These are phyloP conservation scores for Hyles lineata DNA, from an alignment of 2,888 invertebrate genomes.

Conservation along the genomic window DNA sequence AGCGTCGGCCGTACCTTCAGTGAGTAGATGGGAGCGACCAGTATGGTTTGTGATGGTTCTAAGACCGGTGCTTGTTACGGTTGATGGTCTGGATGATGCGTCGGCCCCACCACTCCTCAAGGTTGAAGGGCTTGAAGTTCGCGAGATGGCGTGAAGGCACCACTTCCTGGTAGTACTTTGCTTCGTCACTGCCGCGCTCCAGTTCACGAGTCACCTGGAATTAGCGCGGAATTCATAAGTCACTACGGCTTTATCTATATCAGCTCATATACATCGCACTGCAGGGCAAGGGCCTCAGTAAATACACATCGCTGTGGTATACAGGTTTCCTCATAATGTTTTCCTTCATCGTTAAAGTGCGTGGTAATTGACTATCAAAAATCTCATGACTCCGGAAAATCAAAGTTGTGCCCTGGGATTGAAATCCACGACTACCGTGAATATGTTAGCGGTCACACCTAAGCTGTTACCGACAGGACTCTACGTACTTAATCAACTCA, in stretches of 20 bases:
- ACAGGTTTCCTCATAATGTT: too few relatives aligned
- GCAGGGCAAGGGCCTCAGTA: background rate
- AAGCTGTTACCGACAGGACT: too few relatives aligned
- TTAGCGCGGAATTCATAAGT: background rate
- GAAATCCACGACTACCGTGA: too few relatives aligned
- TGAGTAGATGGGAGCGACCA: background rate
- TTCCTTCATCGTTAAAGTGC: too few relatives aligned
- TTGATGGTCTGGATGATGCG: constrained; percentile 88
- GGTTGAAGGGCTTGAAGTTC: constrained; percentile 91
- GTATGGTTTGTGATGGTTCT: constrained; percentile 37
- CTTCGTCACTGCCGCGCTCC: constrained; percentile 82
- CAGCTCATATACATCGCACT: background rate
- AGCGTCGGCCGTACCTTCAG: constrained; percentile 16
- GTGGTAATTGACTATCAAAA: too few relatives aligned
- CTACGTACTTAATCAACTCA: too few relatives aligned
- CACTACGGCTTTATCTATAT: background rate
- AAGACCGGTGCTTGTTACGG: constrained; percentile 81
- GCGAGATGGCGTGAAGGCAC: constrained; percentile 83
- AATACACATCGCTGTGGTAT: too few relatives aligned
- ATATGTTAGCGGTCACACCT: too few relatives aligned
- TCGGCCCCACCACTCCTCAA: constrained; percentile 91
- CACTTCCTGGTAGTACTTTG: constrained; percentile 88
- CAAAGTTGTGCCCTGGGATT: too few relatives aligned
- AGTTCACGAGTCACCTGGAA: constrained; percentile 84
- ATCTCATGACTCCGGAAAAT: too few relatives aligned